Conservation (phyloP, 2,113 vertebrate species). For the Urocolius indicus region DNA sequence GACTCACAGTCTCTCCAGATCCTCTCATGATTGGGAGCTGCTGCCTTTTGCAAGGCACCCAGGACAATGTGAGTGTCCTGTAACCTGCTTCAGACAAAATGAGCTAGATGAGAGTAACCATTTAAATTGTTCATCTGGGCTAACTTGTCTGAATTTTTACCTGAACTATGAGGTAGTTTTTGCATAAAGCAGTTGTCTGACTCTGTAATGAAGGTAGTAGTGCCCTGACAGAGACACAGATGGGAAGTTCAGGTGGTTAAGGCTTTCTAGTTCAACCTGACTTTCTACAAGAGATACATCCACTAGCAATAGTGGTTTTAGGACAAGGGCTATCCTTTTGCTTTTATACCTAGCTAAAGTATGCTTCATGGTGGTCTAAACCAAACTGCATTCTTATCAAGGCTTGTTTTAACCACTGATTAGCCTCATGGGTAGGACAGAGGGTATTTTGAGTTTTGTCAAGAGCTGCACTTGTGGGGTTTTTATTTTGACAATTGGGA, state of each 20-base stretch:
- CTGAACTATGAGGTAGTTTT: background rate
- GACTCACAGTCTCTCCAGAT: background rate
- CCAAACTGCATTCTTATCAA: background rate
- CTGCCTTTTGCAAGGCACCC: background rate
- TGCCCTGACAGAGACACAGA: background rate
- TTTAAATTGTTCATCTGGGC: background rate
- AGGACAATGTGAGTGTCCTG: background rate
- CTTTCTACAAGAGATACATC: background rate
- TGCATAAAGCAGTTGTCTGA: background rate
- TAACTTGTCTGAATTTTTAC: background rate
- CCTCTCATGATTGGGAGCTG: rapidly evolving
- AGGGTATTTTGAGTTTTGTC: background rate
- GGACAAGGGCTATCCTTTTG: background rate
- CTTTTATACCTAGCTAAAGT: background rate
- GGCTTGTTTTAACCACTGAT: background rate
- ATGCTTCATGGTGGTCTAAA: background rate
- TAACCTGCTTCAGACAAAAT: background rate
- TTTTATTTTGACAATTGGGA: background rate
- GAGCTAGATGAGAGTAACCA: background rate
- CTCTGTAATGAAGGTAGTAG: background rate
- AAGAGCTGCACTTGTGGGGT: background rate
- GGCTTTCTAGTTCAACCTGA: background rate
- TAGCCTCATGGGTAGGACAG: background rate
- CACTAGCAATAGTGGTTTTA: background rate
- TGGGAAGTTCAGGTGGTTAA: background rate